Base-by-base conservation (phyloP, 2,888 invertebrate species). In the Mechanitis messenoides region DNA sequence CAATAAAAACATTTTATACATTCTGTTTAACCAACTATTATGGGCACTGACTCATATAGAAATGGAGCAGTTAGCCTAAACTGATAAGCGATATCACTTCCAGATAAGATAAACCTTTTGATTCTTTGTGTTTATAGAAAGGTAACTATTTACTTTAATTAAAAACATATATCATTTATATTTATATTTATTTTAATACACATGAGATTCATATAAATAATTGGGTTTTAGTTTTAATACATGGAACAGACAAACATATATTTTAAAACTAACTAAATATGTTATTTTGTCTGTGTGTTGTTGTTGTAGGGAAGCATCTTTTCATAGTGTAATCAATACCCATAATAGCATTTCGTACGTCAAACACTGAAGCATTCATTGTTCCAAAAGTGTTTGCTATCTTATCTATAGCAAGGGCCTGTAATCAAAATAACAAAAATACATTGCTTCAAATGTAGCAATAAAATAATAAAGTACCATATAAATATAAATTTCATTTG, bases 291-390 rank as follows among this genome's bases (percentile, higher is more conserved):
- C 83, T 74, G 61, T 79, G 78, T 55, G 78, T 71, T 3, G 74
- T 68, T 9, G 75, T 71, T 2, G 75, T 61, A 0, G 83, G 73
- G 64, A 81, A 85, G 63, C 80, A 83, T n/a, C 85, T 74, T 70
- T 87, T 87, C 72, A 87, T 78, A 0, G 85, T 85, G 67, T 85
- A 85, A 70, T 85, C 86, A 9, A 88, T 86, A 60, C 85, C 81
- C 63, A 86, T 71, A 20, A 88, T 78, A 0, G 87, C 84, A 64
- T 85, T 85, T 63, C 85, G 74, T 35, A 87, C 80, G 61, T 87
- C 86, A 66, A 79, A 82, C 3, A 84, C 75, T 1, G 86, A 78
- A 7, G 81, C 72, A 61, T 77, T 78, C 63, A 87, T 82, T 7
- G 73, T 79, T 58, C 85, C 86, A 66, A 88, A 87, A 12, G 83